Evolutionary conservation across 2,113 vertebrate species (phyloP).

Genomic region (Recurvirostra avosetta): DNA sequence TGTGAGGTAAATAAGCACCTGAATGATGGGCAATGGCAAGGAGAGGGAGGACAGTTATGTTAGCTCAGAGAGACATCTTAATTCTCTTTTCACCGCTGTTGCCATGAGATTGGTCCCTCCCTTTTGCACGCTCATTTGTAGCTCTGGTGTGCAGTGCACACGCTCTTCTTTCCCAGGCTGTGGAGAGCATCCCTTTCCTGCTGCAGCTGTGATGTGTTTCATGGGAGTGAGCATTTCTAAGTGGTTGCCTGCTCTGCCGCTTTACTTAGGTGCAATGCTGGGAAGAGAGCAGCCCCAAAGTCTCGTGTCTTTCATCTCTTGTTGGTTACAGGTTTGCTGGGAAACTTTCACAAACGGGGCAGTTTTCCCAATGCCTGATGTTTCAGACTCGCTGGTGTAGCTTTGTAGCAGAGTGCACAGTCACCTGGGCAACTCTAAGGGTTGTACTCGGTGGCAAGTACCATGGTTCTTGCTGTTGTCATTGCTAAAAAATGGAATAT

Average conservation of each 20-base stretch:
- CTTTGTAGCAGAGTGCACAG: background rate
- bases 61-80: background rate
- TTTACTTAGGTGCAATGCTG: background rate
- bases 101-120: background rate
- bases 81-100: background rate
- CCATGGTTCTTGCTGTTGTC: rapidly evolving
- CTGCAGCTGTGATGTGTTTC: background rate
- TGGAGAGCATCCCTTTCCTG: background rate
- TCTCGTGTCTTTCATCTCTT: background rate
- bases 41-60: background rate
- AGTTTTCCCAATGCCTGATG: background rate
- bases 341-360: background rate
- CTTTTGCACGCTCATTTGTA: background rate
- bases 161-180: background rate
- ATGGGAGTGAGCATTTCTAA: background rate
- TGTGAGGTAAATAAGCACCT: background rate
- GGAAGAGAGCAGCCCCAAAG: background rate
- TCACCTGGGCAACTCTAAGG: background rate
- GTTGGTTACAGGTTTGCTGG: background rate
- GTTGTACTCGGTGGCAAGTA: background rate
- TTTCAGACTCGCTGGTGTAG: background rate
- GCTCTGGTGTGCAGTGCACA: background rate
- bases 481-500: background rate
- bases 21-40: background rate
- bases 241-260: background rate